These are phyloP conservation scores for Oreortyx pictus DNA, from an alignment of 2,797 vertebrate genomes.

Conservation along the genomic window DNA sequence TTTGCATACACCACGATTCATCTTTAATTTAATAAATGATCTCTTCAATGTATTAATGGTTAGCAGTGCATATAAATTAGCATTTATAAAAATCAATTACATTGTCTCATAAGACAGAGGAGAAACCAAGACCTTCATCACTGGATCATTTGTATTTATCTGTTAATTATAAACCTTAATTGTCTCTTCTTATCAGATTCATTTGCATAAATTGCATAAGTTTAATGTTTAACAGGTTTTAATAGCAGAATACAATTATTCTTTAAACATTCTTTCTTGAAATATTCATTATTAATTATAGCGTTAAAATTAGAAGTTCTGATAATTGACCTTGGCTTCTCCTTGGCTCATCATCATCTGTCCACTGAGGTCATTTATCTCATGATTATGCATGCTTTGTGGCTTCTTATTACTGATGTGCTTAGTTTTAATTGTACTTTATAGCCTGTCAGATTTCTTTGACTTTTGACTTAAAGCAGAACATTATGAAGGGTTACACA, in stretches of 20 bases:
- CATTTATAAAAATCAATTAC: conserved; percentile 87
- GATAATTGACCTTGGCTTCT: conserved; percentile 83
- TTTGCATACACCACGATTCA: conserved; percentile 58
- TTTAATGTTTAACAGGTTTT: conserved; percentile 81
- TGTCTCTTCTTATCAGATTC: conserved; percentile 84
- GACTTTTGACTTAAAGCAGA: conserved; percentile 68
- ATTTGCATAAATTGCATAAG: conserved; percentile 85
- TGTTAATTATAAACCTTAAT: conserved; percentile 86
- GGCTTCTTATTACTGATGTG: conserved; percentile 63
- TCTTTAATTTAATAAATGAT: conserved; percentile 76
- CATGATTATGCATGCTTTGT: conserved; percentile 77
- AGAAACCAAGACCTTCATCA: conserved; percentile 82
- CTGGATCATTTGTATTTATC: conserved; percentile 85
- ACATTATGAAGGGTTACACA: conserved; percentile 26
- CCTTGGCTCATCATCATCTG: conserved; percentile 77
- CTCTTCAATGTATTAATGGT: conserved; percentile 77
- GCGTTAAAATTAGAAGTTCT: conserved; percentile 81
- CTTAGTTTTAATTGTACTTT: conserved; percentile 77
- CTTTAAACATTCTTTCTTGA: conserved; percentile 77
- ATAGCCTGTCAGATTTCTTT: conserved; percentile 71
- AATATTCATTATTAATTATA: conserved; percentile 82
- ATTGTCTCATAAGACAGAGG: conserved; percentile 80
- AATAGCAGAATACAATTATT: conserved; percentile 82
- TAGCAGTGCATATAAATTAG: conserved; percentile 84
- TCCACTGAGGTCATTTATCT: conserved; percentile 75